These are phyloP conservation scores for Gastrophysa polygoni DNA, from an alignment of 2,888 invertebrate genomes.

Conservation along the genomic window DNA sequence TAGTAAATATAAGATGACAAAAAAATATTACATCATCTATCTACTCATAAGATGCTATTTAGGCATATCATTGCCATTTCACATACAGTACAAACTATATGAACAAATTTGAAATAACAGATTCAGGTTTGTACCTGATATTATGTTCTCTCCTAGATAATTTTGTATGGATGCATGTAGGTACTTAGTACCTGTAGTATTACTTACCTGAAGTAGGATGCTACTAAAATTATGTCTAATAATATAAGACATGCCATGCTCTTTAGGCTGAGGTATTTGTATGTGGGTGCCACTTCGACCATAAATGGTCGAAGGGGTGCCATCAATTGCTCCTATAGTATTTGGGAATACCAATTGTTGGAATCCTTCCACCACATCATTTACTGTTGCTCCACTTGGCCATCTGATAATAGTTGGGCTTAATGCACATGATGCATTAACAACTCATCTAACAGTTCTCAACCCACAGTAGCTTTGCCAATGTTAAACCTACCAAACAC, in stretches of 20 bases:
- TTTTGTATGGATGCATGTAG: background rate
- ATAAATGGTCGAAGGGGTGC: no score
- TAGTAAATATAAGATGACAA: no score
- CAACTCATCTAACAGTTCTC: conserved; percentile 16
- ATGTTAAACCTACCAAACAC: conserved; percentile 15
- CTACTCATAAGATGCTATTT: no score
- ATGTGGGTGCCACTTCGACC: no score
- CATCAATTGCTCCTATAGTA: conserved; percentile 18
- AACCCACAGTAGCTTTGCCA: conserved; percentile 17
- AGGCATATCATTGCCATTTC: background rate
- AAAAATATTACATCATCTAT: no score
- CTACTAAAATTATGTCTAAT: background rate
- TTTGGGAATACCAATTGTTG: conserved; percentile 10
- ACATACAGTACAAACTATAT: no score
- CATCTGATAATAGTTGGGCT: conserved; percentile 15
- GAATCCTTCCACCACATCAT: conserved; percentile 5
- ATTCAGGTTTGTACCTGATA: background rate
- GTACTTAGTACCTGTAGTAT: background rate
- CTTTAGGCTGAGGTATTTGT: conserved; percentile 8
- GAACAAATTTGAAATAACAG: background rate
- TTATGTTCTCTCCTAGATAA: no score
- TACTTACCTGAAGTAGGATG: background rate
- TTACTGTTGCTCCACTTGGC: conserved; percentile 6
- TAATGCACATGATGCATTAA: conserved; percentile 10
- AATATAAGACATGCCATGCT: conserved; percentile 10